Percentiles rank a stretch among this genome's conserved stretches.
Evolutionary conservation across 2,113 vertebrate genomes (phyloP).

Genomic region (Isurus oxyrinchus): DNA sequence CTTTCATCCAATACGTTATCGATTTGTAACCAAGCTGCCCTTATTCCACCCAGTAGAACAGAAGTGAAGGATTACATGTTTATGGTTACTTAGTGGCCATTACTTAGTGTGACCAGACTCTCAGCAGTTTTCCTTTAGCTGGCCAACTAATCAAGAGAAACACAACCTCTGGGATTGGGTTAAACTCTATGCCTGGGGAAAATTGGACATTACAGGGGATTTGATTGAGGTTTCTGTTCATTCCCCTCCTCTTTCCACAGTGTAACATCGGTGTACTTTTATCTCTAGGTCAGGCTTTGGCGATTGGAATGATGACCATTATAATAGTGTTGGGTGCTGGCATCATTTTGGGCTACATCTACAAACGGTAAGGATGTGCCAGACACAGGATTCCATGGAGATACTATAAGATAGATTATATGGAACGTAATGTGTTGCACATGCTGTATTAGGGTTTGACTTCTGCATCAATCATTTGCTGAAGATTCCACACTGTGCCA

Average conservation of each 20-base stretch:
- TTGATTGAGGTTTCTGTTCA: not conserved
- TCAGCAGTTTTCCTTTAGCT: not conserved
- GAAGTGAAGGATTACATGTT: no score
- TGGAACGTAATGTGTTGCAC: not conserved
- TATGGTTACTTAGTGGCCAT: no score
- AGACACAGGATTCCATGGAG: not conserved
- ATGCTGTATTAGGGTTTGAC: not conserved
- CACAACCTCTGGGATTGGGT: not conserved
- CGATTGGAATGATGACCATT: slow-evolving; percentile 78
- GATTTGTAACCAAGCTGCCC: no score
- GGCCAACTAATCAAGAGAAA: not conserved
- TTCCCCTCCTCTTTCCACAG: not conserved
- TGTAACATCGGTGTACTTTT: not conserved
- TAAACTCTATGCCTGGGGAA: not conserved
- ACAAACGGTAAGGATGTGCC: slow-evolving; percentile 75
- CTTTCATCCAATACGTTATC: no score
- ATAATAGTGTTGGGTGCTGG: slow-evolving; percentile 78
- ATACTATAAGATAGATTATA: not conserved
- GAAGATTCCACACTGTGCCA: not conserved
- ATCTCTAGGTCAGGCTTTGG: slow-evolving; percentile 75
- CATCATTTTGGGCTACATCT: slow-evolving; percentile 82
- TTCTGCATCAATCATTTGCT: not conserved
- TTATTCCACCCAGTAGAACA: no score
- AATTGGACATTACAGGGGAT: not conserved
- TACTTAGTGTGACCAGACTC: not conserved